Evolutionary conservation across 37 sponge, comb jelly and placozoan genomes (phyloP), one percentile per base, ranked within the genome.

Genomic region (Ephydatia muelleri): DNA sequence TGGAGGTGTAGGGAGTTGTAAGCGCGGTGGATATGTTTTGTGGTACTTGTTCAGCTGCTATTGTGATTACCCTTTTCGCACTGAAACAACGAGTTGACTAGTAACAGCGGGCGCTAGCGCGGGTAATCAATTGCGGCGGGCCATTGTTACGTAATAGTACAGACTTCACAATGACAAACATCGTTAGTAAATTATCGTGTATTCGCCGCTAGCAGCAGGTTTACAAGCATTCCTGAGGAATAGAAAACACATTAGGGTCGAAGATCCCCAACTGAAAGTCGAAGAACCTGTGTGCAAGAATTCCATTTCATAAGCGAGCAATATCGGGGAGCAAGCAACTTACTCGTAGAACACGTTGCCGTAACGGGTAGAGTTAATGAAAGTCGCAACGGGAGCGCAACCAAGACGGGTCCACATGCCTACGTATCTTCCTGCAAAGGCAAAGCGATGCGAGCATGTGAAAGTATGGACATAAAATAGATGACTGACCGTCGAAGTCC

Each of bases 231-330:
- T 78, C 75, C 0, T 34, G 0, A 0, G 92, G 92, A 30, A 85
- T 88, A 22, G 80, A 47, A 69, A 91, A 91, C 29, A 57, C 76
- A 35, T 79, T 49, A 16, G 92, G 88, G 49, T 88, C 88, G 30
- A 33, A 31, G 76, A 67, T 33, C 33, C 85, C 88, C 19, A 67
- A 70, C 22, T 38, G 43, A 27, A 91, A 80, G 76, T 91, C 92
- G 80, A 72, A 91, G 81, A 82, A 91, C 28, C 92, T 91, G 37
- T 28, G 49, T 13, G 32, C 27, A 29, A 22, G 34, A 34, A 4
- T 38, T 9, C n/a, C 23, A 12, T 19, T 57, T 65, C 57, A 2
- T 57, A 26, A 28, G 19, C 23, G 30, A 0, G n/a, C 64, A 38
- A 3, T 5, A 25, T 35, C 57, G 21, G 34, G 72, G 37, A 43